Conservation (phyloP, 2,888 invertebrate genomes). For the Barypeithes pellucidus region DNA sequence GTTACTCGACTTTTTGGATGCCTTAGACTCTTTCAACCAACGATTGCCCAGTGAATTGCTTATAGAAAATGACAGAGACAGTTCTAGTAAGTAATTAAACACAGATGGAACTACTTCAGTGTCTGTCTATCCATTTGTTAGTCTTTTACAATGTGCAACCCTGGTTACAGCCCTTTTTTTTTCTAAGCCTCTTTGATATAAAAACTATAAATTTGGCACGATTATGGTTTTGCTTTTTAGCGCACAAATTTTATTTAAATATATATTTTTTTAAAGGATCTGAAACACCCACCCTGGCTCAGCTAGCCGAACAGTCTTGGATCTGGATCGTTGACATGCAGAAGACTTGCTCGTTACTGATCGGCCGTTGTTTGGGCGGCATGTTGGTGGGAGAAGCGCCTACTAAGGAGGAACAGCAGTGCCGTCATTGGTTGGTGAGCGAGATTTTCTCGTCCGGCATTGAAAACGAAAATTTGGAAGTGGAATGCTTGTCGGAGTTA, state of each 20-base stretch:
- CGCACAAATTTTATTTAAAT: conserved; percentile 33
- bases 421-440: conserved; percentile 71
- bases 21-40: conserved; percentile 69
- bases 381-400: conserved; percentile 73
- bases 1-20: conserved; percentile 68
- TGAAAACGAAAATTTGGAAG: conserved; percentile 56
- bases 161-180: too few species aligned
- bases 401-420: conserved; percentile 69
- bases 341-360: conserved; percentile 74
- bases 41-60: conserved; percentile 67
- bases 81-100: conserved; percentile 58
- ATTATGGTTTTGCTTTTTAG: too few species aligned
- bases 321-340: conserved; percentile 77
- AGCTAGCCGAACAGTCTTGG: conserved; percentile 71
- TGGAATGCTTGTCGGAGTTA: conserved; percentile 56
- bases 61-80: conserved; percentile 63
- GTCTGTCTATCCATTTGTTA: too few species aligned
- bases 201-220: too few species aligned
- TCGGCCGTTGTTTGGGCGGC: conserved; percentile 75
- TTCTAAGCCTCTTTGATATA: too few species aligned
- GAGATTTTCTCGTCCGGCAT: conserved; percentile 68
- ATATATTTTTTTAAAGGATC: conserved; percentile 65
- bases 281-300: conserved; percentile 72
- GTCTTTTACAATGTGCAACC: too few species aligned
- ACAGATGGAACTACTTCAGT: too few species aligned